These are phyloP conservation scores for Chrysaora quinquecirrha DNA, from an alignment of 30 jellyfish, hydroid and myxozoan genomes.

Conservation along the genomic window DNA sequence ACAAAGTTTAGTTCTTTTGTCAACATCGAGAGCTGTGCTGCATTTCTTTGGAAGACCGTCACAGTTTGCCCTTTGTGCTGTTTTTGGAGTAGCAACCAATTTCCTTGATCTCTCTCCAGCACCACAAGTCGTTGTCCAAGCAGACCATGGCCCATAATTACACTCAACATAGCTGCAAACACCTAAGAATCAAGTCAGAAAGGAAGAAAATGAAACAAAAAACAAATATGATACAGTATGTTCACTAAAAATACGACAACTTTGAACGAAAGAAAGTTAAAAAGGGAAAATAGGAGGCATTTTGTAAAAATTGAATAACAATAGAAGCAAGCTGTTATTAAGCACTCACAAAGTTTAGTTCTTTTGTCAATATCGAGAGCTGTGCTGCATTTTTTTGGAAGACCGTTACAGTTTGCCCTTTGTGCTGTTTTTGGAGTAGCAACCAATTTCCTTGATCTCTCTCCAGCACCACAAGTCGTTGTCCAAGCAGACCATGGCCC, in stretches of 20 bases:
- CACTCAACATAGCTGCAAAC: slow-evolving; percentile 71
- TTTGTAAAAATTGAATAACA: too few relatives aligned
- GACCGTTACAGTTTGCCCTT: background rate
- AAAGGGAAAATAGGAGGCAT: too few relatives aligned
- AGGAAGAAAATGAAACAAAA: too few relatives aligned
- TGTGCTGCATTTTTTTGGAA: background rate
- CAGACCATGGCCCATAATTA: background rate
- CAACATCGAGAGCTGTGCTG: background rate
- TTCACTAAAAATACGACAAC: too few relatives aligned
- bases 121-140: background rate
- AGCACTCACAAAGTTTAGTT: background rate
- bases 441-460: background rate
- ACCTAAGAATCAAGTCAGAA: too few relatives aligned
- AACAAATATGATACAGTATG: too few relatives aligned
- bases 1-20: slow-evolving; percentile 15
- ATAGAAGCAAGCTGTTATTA: too few relatives aligned
- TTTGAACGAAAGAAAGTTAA: too few relatives aligned
- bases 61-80: background rate
- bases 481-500: background rate
- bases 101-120: background rate
- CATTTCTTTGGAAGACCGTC: background rate
- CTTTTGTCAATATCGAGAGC: background rate
- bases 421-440: background rate
- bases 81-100: background rate
- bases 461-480: background rate